Conservation (phyloP, 1,140 invertebrate species). For the Popillia japonica region DNA sequence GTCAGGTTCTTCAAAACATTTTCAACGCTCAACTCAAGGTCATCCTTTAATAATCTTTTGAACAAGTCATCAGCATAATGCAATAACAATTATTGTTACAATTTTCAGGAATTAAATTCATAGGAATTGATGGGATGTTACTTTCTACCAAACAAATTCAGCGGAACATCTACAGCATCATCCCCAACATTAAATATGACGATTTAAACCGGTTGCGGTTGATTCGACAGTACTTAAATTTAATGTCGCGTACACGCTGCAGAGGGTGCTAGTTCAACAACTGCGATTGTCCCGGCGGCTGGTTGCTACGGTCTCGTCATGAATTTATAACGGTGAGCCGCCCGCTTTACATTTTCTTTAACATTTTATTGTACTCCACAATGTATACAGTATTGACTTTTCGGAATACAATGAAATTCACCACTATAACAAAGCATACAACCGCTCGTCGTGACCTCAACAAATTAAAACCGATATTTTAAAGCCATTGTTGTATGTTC, state of each 20-base stretch:
- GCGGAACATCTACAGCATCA: too few relatives aligned
- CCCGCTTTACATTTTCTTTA: constrained; percentile 15
- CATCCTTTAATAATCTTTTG: too few relatives aligned
- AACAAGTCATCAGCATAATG: too few relatives aligned
- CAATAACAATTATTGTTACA: too few relatives aligned
- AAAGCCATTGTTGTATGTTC: neutral
- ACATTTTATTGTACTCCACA: constrained; percentile 7
- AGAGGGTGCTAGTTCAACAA: neutral
- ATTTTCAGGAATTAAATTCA: too few relatives aligned
- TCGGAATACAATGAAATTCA: constrained; percentile 14
- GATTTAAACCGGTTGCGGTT: neutral
- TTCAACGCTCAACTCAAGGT: too few relatives aligned
- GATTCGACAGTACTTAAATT: neutral
- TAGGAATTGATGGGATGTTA: too few relatives aligned
- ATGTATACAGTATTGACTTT: neutral
- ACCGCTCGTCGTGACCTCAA: constrained; percentile 2
- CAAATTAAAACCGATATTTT: constrained; percentile 15
- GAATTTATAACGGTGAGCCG: neutral
- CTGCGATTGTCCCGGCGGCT: neutral
- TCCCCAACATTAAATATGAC: neutral
- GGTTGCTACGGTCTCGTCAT: neutral
- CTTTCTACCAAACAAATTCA: too few relatives aligned
- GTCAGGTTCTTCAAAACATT: too few relatives aligned
- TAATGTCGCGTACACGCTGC: too few relatives aligned
- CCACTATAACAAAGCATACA: neutral